These are phyloP conservation scores for Cinclus mexicanus DNA, from an alignment of 2,113 vertebrate species.

Conservation along the genomic window DNA sequence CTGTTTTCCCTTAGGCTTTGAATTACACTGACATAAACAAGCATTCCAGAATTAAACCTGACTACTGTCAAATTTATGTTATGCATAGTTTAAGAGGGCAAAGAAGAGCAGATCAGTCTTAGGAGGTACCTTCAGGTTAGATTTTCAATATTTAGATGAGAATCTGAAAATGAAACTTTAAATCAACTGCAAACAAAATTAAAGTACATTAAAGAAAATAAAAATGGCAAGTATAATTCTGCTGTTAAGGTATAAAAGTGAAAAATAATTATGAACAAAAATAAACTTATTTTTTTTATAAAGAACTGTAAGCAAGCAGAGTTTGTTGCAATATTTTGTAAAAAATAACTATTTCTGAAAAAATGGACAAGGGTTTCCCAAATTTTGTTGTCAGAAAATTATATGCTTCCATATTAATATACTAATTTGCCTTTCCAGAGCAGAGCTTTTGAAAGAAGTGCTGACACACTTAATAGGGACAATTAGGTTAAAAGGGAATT, in stretches of 20 bases:
- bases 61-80: neutral
- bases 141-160: neutral
- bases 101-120: neutral
- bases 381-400: conserved; percentile 15
- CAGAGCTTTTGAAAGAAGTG: conserved; percentile 30
- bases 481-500: conserved; percentile 66
- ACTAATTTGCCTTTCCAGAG: conserved; percentile 4
- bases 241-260: neutral
- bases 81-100: neutral
- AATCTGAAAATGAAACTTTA: conserved; percentile 9
- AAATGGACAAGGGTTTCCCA: neutral
- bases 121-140: neutral
- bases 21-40: neutral
- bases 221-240: neutral
- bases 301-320: neutral
- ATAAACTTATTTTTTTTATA: neutral
- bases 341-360: neutral
- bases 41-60: neutral
- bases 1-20: neutral
- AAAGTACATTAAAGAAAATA: neutral
- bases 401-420: neutral
- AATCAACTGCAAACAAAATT: conserved; percentile 4
- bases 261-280: neutral
- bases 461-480: conserved; percentile 45
- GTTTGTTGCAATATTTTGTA: neutral